A percentile compares a stretch with the other conserved stretches of the same genome.
Conservation (phyloP, 2,888 invertebrate species). For the Latheticus oryzae region DNA sequence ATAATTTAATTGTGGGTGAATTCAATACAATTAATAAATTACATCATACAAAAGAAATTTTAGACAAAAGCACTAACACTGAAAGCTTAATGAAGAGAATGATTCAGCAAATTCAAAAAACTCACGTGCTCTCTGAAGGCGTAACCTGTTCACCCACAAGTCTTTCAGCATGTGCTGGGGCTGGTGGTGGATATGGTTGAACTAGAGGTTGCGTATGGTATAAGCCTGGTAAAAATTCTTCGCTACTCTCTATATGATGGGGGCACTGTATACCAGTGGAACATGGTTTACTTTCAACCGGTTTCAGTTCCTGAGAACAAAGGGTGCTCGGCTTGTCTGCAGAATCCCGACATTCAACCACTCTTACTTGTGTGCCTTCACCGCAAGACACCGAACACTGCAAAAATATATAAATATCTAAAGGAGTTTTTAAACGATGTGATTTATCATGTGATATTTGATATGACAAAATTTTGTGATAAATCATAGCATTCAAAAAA, state of each 20-base stretch:
- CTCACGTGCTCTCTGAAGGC: conserved; percentile 85
- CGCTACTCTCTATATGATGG: conserved; percentile 67
- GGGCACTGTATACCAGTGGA: conserved; percentile 81
- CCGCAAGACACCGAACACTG: conserved; percentile 96
- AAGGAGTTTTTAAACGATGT: too few relatives aligned
- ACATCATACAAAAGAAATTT: not conserved
- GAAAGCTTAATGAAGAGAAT: conserved; percentile 34
- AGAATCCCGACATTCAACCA: conserved; percentile 81
- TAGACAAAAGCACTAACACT: conserved; percentile 23
- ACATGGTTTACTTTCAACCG: conserved; percentile 78
- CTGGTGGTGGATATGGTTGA: conserved; percentile 75
- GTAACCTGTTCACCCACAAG: conserved; percentile 78
- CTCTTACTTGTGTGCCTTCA: conserved; percentile 84
- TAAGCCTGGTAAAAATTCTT: conserved; percentile 71
- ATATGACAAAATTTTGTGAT: too few relatives aligned
- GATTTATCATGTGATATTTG: too few relatives aligned
- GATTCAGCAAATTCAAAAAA: conserved; percentile 49
- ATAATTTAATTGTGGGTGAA: conserved; percentile 7
- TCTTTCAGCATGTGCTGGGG: conserved; percentile 75
- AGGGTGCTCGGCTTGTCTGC: conserved; percentile 69
- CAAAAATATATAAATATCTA: too few relatives aligned
- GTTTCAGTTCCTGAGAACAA: conserved; percentile 77
- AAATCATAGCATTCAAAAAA: too few relatives aligned
- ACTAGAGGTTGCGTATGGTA: conserved; percentile 76
- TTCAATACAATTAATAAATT: conserved; percentile 1